phyloP scores from a whole-genome alignment of 2,797 vertebrate genomes.

The Hippopotamyrus pictus region DNA sequence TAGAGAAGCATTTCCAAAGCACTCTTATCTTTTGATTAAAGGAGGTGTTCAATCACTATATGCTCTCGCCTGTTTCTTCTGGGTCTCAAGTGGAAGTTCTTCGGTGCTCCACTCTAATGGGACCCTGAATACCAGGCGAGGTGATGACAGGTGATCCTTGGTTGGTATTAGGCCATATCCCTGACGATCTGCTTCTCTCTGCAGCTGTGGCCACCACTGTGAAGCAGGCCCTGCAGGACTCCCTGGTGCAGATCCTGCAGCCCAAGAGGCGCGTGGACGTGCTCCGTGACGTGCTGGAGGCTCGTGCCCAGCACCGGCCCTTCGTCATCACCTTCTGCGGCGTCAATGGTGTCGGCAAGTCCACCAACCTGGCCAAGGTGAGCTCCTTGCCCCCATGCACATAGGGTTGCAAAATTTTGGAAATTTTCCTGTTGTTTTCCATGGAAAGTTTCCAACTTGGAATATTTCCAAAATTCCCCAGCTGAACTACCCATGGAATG shows the following conservation, averaged over 20 bases:
- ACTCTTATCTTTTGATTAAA: neutral
- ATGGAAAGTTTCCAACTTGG: neutral
- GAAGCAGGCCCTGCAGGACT: constrained; percentile 91
- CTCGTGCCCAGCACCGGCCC: constrained; percentile 76
- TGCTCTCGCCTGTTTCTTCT: neutral
- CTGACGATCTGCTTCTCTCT: neutral
- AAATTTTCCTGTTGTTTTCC: neutral
- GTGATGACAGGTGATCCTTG: neutral
- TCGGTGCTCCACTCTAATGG: neutral
- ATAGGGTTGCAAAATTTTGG: neutral
- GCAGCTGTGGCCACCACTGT: constrained; percentile 89
- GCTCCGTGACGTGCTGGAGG: constrained; percentile 89
- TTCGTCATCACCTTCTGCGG: constrained; percentile 94
- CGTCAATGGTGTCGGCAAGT: constrained; percentile 94
- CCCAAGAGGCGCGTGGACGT: constrained; percentile 91
- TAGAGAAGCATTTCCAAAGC: neutral
- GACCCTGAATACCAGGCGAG: neutral
- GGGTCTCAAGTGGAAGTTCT: neutral
- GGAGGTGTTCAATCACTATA: neutral
- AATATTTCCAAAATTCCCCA: neutral
- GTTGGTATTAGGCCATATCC: neutral
- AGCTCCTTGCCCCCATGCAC: neutral
- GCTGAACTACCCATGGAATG: neutral
- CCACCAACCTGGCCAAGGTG: constrained; percentile 95
- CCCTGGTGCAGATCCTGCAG: constrained; percentile 94